Evolutionary conservation across 2,797 vertebrate species (phyloP), one percentile per base, ranked within the genome.

Genomic region (Sternotherus odoratus): DNA sequence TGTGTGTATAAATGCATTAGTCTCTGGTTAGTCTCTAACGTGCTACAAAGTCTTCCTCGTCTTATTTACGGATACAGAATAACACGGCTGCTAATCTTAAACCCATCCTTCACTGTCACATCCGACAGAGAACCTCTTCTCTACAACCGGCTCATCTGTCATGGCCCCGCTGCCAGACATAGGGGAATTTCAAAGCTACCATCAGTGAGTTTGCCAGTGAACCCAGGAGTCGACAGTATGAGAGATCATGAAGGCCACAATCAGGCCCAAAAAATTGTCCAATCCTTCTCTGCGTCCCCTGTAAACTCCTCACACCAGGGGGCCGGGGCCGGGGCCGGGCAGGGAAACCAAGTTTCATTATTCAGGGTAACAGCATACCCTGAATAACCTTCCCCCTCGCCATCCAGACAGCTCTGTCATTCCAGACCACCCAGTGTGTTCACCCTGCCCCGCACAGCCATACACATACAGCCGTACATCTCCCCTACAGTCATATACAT

Each of bases 151-250:
- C 85, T 97, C 93, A 95, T 82, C 95, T 95, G 95, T 91, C 91
- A 88, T 88, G 92, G 78, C 90, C 95, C 92, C 94, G 87, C 88
- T 88, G 89, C 94, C 93, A 96, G 96, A 92, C 93, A 82, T 94
- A 95, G 89, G 94, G 84, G 96, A 89, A 96, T 94, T 96, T 96
- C 96, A 96, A 94, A 95, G 93, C 90, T 91, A 94, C 92, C 92
- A 83, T 86, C 81, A 81, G 88, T 95, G 96, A 96, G 94, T 95
- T 92, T 91, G 94, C 95, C 94, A 90, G 87, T 53, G 93, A 94
- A 92, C 85, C 26, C 39, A 63, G 48, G 85, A 92, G 79, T 93
- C 94, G 77, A 21, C 75, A 92, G 95, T 85, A 94, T 91, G 81
- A 46, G 39, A 36, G 24, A 39, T 12, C 46, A 19, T 23, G 17